Base-by-base conservation (phyloP, 2,797 vertebrate genomes). In the Lagocephalus sceleratus region DNA sequence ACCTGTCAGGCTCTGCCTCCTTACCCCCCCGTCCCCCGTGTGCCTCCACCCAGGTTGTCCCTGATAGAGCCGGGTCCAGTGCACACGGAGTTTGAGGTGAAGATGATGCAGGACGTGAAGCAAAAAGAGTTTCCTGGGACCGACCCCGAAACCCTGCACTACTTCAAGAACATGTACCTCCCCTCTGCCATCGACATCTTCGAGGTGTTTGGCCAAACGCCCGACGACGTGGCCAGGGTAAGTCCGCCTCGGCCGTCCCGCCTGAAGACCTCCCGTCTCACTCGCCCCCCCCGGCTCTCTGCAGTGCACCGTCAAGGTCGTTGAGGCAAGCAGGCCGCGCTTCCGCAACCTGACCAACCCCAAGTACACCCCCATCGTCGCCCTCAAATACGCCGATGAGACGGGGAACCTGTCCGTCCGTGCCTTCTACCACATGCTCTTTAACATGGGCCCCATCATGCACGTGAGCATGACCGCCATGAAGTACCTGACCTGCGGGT, bases 31-130 rank as follows among this genome's bases (percentile, higher is more conserved):
- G n/a, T n/a, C n/a, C n/a, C n/a, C n/a, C n/a, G n/a, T 14, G 8
- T 68, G 15, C 46, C 15, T 63, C 43, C 64, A 17, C 21, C 51
- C 57, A 94, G 94, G 19, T 15, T 95, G 63, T 93, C 90, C 22
- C 55, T 95, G 82, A 92, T 95, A 16, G 93, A 95, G 79, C 94
- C 94, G 0, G 93, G 93, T 1, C 94, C 94, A 0, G 94, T 95
- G 6, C 77, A 92, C 80, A 95, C 94, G 54, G 92, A 94, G 42
- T 94, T 95, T 83, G 93, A 95, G 79, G 83, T 75, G 29, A 95
- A 94, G 87, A 93, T 93, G 76, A 91, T 92, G 50, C 85, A 93
- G 77, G 93, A 94, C 3, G 90, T 92, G 72, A 86, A 75, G 67
- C 80, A 92, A 79, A 93, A 90, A 75, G 93, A 95, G 54, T 93